Conservation (phyloP, 2,888 invertebrate species). For the Leptopilina myrica region DNA sequence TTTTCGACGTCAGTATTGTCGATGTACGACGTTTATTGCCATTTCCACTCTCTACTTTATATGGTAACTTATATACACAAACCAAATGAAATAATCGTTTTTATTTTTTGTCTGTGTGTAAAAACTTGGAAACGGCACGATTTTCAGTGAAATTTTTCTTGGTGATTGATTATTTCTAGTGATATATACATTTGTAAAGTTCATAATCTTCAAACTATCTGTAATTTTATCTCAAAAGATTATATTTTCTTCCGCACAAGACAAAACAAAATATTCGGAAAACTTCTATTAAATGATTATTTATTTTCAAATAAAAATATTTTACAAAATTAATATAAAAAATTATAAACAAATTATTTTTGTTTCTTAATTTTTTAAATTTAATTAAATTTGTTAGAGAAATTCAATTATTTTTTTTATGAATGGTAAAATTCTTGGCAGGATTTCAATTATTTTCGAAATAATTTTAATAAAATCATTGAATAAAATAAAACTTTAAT, state of each 20-base stretch:
- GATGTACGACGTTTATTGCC: constrained; percentile 24
- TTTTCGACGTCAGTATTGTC: constrained; percentile 12
- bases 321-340: too few relatives aligned
- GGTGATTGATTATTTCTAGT: background rate
- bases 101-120: background rate
- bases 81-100: constrained; percentile 12
- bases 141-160: constrained; percentile 1
- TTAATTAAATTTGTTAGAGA: too few relatives aligned
- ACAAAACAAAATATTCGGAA: too few relatives aligned
- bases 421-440: too few relatives aligned
- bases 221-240: background rate
- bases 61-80: background rate
- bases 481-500: too few relatives aligned
- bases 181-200: background rate
- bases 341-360: too few relatives aligned
- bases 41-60: constrained; percentile 29
- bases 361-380: too few relatives aligned
- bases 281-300: too few relatives aligned
- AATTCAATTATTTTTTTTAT: too few relatives aligned
- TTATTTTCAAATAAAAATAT: too few relatives aligned
- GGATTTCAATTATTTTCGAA: too few relatives aligned
- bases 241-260: background rate
- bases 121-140: constrained; percentile 1
- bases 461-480: too few relatives aligned
- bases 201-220: background rate